phyloP scores from a whole-genome alignment of 2,888 invertebrate genomes.

The Heliconius cydno region DNA sequence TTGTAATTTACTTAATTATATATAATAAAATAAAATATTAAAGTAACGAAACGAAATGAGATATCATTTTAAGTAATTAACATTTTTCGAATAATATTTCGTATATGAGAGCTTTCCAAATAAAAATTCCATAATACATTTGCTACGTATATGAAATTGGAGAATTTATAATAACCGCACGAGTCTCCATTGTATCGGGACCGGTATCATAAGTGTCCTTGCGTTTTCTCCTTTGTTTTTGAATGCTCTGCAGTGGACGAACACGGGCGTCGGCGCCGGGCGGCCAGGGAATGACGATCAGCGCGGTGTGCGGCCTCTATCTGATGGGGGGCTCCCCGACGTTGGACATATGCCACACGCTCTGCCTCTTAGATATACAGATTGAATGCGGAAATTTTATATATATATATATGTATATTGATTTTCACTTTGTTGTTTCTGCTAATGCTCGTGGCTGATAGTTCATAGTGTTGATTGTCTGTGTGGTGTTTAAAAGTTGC shows the following conservation, averaged over 20 bases:
- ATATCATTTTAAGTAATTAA: background rate
- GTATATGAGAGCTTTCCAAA: background rate
- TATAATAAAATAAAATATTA: background rate
- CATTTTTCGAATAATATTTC: background rate
- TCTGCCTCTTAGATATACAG: background rate
- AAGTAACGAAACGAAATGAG: background rate
- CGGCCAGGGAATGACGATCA: constrained; percentile 69
- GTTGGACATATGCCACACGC: constrained; percentile 43
- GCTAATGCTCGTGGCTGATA: background rate
- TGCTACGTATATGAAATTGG: constrained; percentile 16
- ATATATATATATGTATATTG: background rate
- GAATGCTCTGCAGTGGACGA: constrained; percentile 68
- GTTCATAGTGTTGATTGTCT: background rate
- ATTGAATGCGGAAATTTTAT: constrained; percentile 27
- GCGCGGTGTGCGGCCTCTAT: constrained; percentile 66
- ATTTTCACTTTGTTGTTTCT: constrained; percentile 11
- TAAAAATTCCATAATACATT: constrained; percentile 20
- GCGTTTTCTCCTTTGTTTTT: constrained; percentile 63
- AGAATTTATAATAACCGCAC: constrained; percentile 42
- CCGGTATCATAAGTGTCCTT: constrained; percentile 62
- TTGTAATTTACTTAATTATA: constrained; percentile 5
- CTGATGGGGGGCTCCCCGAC: constrained; percentile 55
- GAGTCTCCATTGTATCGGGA: constrained; percentile 59
- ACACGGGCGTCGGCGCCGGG: constrained; percentile 77
- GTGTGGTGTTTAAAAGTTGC: background rate